Percentiles rank a stretch among this genome's conserved stretches.
Evolutionary conservation across 2,888 invertebrate genomes (phyloP).

Genomic region (Camponotus fellah): DNA sequence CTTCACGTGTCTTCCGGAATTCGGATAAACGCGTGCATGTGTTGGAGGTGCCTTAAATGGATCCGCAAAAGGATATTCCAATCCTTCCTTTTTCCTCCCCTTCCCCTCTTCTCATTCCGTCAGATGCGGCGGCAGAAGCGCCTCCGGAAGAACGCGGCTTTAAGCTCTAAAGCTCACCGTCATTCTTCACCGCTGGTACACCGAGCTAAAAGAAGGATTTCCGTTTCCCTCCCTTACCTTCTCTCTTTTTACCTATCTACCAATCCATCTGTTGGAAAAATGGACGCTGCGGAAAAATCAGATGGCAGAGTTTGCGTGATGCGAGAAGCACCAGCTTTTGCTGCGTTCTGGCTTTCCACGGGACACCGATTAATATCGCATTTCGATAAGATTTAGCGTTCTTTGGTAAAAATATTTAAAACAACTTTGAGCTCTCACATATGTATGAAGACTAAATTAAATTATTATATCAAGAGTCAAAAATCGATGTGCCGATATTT

Average conservation of each 20-base stretch:
- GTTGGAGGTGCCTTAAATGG: constrained; percentile 49
- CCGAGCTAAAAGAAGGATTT: constrained; percentile 69
- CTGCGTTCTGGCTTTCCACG: constrained; percentile 23
- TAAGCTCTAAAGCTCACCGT: constrained; percentile 65
- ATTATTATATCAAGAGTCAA: not conserved
- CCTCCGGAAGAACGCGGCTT: constrained; percentile 51
- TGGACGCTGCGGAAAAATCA: constrained; percentile 62
- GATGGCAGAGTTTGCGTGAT: constrained; percentile 62
- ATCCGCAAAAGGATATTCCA: constrained; percentile 39
- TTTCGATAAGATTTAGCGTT: constrained; percentile 19
- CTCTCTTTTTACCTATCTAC: constrained; percentile 10
- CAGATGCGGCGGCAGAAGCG: constrained; percentile 33
- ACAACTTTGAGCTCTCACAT: not conserved
- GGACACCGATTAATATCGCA: constrained; percentile 39
- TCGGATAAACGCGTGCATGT: constrained; percentile 32
- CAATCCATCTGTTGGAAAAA: constrained; percentile 62
- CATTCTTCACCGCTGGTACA: constrained; percentile 60
- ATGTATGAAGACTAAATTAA: not conserved
- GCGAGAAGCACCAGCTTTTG: constrained; percentile 36
- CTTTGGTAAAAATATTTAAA: constrained; percentile 14
- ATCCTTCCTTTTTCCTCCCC: not conserved
- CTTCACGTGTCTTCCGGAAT: constrained; percentile 14
- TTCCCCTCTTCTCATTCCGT: not conserved
- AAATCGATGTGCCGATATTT: not conserved
- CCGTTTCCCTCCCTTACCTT: constrained; percentile 37